A percentile compares a stretch with the other conserved stretches of the same genome.
phyloP scores from a whole-genome alignment of 53 echinoderm and acorn worm genomes.

The Apostichopus leukothele region DNA sequence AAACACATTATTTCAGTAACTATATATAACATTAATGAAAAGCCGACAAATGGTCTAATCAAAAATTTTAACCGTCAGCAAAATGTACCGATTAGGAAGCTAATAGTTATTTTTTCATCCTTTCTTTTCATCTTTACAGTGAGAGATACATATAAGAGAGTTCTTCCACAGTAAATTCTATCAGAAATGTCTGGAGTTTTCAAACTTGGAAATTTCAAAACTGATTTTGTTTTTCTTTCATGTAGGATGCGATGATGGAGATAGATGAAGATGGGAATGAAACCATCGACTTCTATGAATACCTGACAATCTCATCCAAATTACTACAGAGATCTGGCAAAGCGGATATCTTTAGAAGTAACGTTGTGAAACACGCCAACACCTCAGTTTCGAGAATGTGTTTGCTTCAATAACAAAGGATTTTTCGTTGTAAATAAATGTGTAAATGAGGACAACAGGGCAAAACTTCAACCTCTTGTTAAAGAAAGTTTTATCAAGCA shows the following conservation, averaged over 20 bases:
- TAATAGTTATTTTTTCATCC: too few species aligned
- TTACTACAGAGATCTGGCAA: constrained; percentile 79
- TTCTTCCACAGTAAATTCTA: too few species aligned
- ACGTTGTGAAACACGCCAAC: constrained; percentile 76
- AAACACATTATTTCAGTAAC: too few species aligned
- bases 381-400: constrained; percentile 83
- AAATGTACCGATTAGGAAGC: too few species aligned
- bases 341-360: constrained; percentile 86
- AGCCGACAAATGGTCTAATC: too few species aligned
- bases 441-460: constrained; percentile 8
- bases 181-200: too few species aligned
- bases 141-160: too few species aligned
- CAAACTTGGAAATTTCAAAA: too few species aligned
- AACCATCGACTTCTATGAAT: constrained; percentile 89
- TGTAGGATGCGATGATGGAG: constrained; percentile 88
- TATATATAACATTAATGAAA: too few species aligned
- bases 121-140: too few species aligned
- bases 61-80: too few species aligned
- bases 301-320: constrained; percentile 77
- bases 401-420: constrained; percentile 61
- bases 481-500: constrained; percentile 1
- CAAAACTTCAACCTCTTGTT: constrained; percentile 7
- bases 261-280: constrained; percentile 82
- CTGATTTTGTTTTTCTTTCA: background rate
- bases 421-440: background rate